phyloP scores from a whole-genome alignment of 2,888 invertebrate genomes.

The Hipparchia sbordonii region DNA sequence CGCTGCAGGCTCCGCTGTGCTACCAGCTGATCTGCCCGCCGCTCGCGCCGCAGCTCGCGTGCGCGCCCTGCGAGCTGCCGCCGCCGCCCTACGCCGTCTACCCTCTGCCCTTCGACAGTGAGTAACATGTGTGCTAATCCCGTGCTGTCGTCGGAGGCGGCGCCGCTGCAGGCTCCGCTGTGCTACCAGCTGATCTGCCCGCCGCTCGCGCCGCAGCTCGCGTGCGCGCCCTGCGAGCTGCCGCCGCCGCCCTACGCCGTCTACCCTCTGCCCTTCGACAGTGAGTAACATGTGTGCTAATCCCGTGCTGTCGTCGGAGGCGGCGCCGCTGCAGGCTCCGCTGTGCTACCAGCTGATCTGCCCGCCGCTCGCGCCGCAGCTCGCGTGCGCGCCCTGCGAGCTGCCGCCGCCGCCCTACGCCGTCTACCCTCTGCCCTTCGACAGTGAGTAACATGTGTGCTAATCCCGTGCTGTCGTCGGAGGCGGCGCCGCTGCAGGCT shows the following conservation, averaged over 20 bases:
- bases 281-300: conserved; percentile 50
- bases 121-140: too few species aligned
- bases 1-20: conserved; percentile 69
- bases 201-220: conserved; percentile 63
- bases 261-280: conserved; percentile 72
- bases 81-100: conserved; percentile 75
- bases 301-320: conserved; percentile 59
- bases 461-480: too few species aligned
- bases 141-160: conserved; percentile 68
- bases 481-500: conserved; percentile 68
- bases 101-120: conserved; percentile 72
- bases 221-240: conserved; percentile 73
- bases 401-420: conserved; percentile 73
- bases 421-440: conserved; percentile 71
- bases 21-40: conserved; percentile 77
- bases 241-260: conserved; percentile 74
- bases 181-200: conserved; percentile 78
- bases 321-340: conserved; percentile 68
- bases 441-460: conserved; percentile 68
- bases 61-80: conserved; percentile 72
- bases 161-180: conserved; percentile 68
- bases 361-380: conserved; percentile 67
- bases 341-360: conserved; percentile 77
- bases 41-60: conserved; percentile 63
- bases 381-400: conserved; percentile 72